Evolutionary conservation across 2,888 invertebrate genomes (phyloP).

Genomic region (Dendrolimus houi): DNA sequence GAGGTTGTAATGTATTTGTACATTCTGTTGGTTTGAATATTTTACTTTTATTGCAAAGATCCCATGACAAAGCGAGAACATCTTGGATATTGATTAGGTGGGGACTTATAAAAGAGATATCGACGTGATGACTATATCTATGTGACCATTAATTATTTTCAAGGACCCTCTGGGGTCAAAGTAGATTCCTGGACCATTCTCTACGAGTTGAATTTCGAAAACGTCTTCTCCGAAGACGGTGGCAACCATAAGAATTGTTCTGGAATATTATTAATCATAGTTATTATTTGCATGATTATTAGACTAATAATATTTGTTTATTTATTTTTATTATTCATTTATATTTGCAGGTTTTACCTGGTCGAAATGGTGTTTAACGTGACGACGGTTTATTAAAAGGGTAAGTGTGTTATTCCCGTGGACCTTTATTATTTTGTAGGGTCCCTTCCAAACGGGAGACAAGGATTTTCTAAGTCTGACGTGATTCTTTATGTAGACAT

Average conservation of each 20-base stretch:
- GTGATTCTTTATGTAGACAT: slow-evolving; percentile 3
- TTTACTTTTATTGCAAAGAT: neutral
- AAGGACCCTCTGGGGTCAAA: slow-evolving; percentile 1
- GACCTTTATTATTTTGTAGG: neutral
- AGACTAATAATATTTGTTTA: neutral
- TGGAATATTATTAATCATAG: neutral
- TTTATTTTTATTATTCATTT: neutral
- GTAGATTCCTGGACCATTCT: slow-evolving; percentile 1
- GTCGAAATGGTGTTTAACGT: neutral
- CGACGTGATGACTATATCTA: slow-evolving; percentile 1
- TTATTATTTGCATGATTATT: neutral
- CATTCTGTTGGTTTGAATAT: neutral
- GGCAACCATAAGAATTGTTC: neutral
- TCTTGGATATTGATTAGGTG: neutral
- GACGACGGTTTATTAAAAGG: slow-evolving; percentile 5
- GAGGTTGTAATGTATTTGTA: neutral
- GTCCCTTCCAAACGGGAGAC: neutral
- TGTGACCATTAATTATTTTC: slow-evolving; percentile 3
- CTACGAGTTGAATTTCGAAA: no score
- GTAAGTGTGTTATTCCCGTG: slow-evolving; percentile 1
- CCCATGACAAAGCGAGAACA: neutral
- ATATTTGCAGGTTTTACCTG: neutral
- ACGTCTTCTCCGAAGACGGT: neutral
- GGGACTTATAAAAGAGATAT: neutral
- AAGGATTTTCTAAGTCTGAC: slow-evolving; percentile 2